Evolutionary conservation across 2,888 invertebrate genomes (phyloP).

Genomic region (Drosophila affinis): DNA sequence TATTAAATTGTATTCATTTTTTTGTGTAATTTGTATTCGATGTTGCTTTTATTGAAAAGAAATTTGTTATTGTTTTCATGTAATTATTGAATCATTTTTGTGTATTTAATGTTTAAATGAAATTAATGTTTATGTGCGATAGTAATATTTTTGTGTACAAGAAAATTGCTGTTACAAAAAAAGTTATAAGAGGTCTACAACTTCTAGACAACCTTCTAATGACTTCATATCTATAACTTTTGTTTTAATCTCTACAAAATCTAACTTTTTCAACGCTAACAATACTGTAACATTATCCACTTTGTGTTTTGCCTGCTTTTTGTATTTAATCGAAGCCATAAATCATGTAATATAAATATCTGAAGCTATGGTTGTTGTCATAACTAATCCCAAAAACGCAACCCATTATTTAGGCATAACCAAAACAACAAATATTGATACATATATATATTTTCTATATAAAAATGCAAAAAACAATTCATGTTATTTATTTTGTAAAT

Average conservation of each 20-base stretch:
- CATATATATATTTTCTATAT: conserved; percentile 19
- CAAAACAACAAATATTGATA: conserved; percentile 11
- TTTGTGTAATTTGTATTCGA: background rate
- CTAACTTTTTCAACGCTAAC: background rate
- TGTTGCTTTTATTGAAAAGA: background rate
- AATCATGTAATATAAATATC: background rate
- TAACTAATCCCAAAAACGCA: conserved; percentile 7
- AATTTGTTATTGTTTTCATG: background rate
- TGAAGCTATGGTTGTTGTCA: background rate
- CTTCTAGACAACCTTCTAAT: background rate
- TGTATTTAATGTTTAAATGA: background rate
- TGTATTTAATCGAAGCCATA: background rate
- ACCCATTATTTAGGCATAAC: conserved; percentile 22
- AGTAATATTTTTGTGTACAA: background rate
- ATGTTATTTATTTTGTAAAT: conserved; percentile 81
- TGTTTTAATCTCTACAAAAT: background rate
- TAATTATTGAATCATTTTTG: background rate
- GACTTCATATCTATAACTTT: background rate
- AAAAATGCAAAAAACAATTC: conserved; percentile 34
- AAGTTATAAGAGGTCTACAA: background rate
- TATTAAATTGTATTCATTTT: background rate
- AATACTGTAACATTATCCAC: background rate
- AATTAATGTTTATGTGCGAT: background rate
- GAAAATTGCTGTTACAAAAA: background rate
- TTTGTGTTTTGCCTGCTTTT: background rate